These are phyloP conservation scores for Orchesellides sinensis DNA, from an alignment of 2,888 invertebrate genomes.

Conservation along the genomic window DNA sequence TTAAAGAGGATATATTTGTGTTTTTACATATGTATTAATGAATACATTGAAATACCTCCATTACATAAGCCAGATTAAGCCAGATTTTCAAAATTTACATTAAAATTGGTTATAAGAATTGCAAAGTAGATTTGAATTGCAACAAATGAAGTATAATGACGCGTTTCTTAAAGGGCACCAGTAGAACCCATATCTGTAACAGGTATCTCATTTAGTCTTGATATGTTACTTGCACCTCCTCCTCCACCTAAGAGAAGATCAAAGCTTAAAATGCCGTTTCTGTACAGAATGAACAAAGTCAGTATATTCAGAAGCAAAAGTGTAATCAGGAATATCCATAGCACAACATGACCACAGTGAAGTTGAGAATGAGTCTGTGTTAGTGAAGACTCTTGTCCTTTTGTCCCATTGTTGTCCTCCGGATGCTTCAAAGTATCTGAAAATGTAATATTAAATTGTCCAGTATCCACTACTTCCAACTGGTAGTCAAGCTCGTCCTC, in stretches of 20 bases:
- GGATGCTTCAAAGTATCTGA: background rate
- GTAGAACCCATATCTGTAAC: background rate
- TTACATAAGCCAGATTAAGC: too few species aligned
- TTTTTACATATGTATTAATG: too few species aligned
- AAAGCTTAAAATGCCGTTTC: slow-evolving; percentile 31
- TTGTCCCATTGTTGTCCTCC: background rate
- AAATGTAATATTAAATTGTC: slow-evolving; percentile 44
- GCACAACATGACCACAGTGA: slow-evolving; percentile 47
- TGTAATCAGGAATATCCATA: slow-evolving; percentile 49
- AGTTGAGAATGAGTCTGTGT: background rate
- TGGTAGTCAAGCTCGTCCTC: slow-evolving; percentile 32
- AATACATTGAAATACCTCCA: too few species aligned
- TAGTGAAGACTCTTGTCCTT: too few species aligned
- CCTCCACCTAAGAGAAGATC: slow-evolving; percentile 2
- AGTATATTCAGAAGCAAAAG: slow-evolving; percentile 33
- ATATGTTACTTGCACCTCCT: slow-evolving; percentile 12
- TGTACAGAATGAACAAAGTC: slow-evolving; percentile 35
- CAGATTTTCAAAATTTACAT: too few species aligned
- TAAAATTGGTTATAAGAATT: too few species aligned
- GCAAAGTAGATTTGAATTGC: too few species aligned
- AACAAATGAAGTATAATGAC: too few species aligned
- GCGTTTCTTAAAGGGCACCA: too few species aligned
- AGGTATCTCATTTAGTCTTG: slow-evolving; percentile 50
- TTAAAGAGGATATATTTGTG: too few species aligned
- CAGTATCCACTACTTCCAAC: slow-evolving; percentile 27